phyloP scores from a whole-genome alignment of 2,113 vertebrate genomes.

The Anoura caudifer region DNA sequence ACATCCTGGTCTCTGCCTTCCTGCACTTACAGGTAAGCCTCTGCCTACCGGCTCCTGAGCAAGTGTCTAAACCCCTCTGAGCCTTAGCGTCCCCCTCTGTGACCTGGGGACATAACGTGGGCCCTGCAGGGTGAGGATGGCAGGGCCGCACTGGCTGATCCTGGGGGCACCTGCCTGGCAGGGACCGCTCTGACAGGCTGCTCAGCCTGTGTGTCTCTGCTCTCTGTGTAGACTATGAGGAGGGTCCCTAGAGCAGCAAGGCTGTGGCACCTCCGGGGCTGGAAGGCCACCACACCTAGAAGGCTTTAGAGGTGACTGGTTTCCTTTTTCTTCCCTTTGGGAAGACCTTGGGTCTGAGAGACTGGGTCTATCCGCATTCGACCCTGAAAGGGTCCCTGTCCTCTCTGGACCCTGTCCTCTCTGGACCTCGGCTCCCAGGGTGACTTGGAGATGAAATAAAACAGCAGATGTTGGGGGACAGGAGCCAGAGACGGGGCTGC shows the following conservation, averaged over 20 bases:
- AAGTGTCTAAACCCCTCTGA: background rate
- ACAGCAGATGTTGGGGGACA: background rate
- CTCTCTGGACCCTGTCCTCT: background rate
- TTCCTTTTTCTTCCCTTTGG: background rate
- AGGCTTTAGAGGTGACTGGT: background rate
- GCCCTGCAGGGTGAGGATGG: background rate
- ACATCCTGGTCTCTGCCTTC: background rate
- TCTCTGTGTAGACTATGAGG: background rate
- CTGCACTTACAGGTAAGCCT: background rate
- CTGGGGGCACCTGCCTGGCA: accelerated
- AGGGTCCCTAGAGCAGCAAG: background rate
- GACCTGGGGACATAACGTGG: background rate
- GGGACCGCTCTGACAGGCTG: background rate
- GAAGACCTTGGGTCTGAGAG: background rate
- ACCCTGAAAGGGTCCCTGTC: background rate
- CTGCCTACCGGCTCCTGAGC: background rate
- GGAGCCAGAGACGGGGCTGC: background rate
- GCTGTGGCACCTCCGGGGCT: background rate
- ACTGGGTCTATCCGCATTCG: background rate
- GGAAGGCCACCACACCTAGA: background rate
- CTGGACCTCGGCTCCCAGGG: background rate
- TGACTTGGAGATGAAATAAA: background rate
- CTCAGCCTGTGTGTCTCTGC: accelerated
- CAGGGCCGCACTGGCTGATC: background rate
- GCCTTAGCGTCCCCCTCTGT: background rate